Base-by-base conservation (phyloP, 2,113 vertebrate species). In the Conger conger region DNA sequence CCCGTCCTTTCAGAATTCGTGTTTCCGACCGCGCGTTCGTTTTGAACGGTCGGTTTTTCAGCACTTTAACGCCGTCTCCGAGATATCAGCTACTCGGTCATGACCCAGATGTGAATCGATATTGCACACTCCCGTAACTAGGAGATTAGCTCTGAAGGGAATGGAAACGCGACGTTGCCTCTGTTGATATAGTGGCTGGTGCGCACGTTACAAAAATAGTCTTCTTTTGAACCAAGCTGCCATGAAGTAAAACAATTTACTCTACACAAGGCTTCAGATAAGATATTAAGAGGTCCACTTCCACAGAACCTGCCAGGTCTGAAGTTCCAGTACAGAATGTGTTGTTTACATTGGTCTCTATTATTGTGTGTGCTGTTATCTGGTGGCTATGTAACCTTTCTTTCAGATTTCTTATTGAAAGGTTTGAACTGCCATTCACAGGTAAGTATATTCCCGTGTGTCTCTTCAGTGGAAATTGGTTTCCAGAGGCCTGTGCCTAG, bases 191-290 rank as follows among this genome's bases (percentile, higher is more conserved):
- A 42, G 40, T 42, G 40, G 40, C 45, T 50, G 45, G 45, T 50
- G 11, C 0, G 45, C 45, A 50, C 81, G 81, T 60, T 23, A 27
- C 78, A 83, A 73, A 50, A 76, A 23, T 86, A 54, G 80, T 81
- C 17, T 36, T 27, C 27, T 85, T 42, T 35, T 81, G 17, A 11
- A 30, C 60, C 63, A 13, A n/a, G 17, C 35, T n/a, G 35, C 73
- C 73, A 13, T 33, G 30, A 35, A 76, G 33, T 33, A 9, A 33
- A 30, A 1, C n/a, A 1, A 76, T 76, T n/a, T 33, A 76, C n/a
- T 76, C n/a, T 16, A 33, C 27, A 76, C 73, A 33, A 35, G 73
- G 30, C n/a, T 76, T 35, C n/a, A 76, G 45, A 50, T 50, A 9
- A 50, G 45, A 1, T 50, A 1, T 15, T 8, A 15, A 50, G 45